Evolutionary conservation across 2,888 invertebrate genomes (phyloP).

Genomic region (Aphrophora alni): DNA sequence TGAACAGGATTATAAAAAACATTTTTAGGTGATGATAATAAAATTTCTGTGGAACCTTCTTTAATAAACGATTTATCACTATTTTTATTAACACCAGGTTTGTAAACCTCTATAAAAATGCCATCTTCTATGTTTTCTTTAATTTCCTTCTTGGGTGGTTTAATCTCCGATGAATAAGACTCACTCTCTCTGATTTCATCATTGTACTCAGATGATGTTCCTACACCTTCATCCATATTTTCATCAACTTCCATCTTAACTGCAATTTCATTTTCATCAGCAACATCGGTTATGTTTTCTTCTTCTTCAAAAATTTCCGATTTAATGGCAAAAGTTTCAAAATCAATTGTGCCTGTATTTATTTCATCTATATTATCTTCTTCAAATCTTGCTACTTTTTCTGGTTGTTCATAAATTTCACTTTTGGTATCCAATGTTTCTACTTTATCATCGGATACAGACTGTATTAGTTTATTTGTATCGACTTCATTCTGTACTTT

Average conservation of each 20-base stretch:
- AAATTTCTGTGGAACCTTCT: conserved; percentile 83
- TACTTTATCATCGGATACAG: background rate
- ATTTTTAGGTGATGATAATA: conserved; percentile 68
- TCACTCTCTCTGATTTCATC: background rate
- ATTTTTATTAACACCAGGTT: background rate
- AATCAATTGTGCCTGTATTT: background rate
- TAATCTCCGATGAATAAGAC: no score
- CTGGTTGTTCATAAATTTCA: background rate
- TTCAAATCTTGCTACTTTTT: background rate
- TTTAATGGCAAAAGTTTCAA: background rate
- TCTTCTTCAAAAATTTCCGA: background rate
- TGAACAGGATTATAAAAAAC: conserved; percentile 99
- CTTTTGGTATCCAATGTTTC: background rate
- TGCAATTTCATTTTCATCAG: background rate
- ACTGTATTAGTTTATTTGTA: no score
- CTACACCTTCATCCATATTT: background rate
- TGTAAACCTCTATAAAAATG: background rate
- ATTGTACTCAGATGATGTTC: background rate
- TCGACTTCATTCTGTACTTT: no score
- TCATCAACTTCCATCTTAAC: background rate
- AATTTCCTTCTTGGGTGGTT: background rate
- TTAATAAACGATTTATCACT: conserved; percentile 56
- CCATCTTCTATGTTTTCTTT: background rate
- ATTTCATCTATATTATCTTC: background rate
- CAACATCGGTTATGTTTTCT: background rate